phyloP scores from a whole-genome alignment of 2,888 invertebrate species.

The Pollenia labialis region DNA sequence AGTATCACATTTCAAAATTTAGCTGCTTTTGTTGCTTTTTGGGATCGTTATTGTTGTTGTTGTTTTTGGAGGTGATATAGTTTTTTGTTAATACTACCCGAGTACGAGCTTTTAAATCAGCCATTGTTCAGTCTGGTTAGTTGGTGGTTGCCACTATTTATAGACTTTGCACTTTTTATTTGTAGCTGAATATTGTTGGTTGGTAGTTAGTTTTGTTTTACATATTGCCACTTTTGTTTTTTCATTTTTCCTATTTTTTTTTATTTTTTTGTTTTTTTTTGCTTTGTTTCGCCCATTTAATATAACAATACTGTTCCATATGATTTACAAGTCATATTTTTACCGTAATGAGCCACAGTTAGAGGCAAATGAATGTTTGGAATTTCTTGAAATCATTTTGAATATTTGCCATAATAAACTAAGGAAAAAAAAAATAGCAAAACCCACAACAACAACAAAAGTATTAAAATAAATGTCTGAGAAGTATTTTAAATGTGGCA shows the following conservation, averaged over 20 bases:
- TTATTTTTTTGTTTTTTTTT: constrained; percentile 3
- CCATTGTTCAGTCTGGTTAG: constrained; percentile 49
- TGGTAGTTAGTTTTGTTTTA: constrained; percentile 17
- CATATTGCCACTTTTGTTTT: constrained; percentile 19
- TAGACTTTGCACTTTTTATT: constrained; percentile 62
- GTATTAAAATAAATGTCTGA: constrained; percentile 13
- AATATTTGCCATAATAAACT: constrained; percentile 56
- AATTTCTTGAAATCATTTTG: constrained; percentile 68
- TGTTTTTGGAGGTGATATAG: constrained; percentile 3
- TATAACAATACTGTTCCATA: constrained; percentile 9
- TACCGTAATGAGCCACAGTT: constrained; percentile 71
- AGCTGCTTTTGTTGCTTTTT: constrained; percentile 27
- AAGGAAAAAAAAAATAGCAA: constrained; percentile 19
- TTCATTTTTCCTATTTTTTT: background rate
- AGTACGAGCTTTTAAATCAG: constrained; percentile 40
- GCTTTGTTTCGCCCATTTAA: constrained; percentile 46
- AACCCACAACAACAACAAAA: constrained; percentile 12
- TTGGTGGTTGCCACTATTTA: constrained; percentile 12
- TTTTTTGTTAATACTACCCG: constrained; percentile 1
- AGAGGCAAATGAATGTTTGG: constrained; percentile 60
- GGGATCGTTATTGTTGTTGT: constrained; percentile 1
- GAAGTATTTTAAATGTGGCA: constrained; percentile 53
- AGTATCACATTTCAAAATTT: constrained; percentile 59
- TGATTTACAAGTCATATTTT: constrained; percentile 67
- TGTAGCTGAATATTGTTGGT: background rate